Percentiles rank a stretch among this genome's conserved stretches.
Conservation (phyloP, 2,888 invertebrate species). For the Nasonovia ribisnigri region DNA sequence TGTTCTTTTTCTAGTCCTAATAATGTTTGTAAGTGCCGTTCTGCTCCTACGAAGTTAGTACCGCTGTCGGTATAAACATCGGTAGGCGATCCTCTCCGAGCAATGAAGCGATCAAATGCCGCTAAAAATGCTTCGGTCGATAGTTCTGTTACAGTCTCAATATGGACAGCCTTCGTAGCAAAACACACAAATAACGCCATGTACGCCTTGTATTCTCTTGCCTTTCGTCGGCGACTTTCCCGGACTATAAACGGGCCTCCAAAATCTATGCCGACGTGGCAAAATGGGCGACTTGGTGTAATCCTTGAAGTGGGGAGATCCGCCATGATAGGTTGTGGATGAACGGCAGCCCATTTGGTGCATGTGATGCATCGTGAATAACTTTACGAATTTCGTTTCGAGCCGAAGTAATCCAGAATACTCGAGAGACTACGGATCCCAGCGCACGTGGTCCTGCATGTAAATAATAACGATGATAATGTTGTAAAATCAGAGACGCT, state of each 20-base stretch:
- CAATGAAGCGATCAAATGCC: neutral
- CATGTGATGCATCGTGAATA: neutral
- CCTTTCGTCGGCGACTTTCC: neutral
- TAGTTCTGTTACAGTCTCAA: neutral
- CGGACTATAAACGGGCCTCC: neutral
- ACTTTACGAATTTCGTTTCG: neutral
- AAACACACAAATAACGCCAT: neutral
- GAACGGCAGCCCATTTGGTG: neutral
- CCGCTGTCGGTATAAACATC: neutral
- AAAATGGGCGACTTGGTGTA: neutral
- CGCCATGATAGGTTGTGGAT: neutral
- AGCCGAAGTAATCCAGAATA: conserved; percentile 5
- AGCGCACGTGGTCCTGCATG: neutral
- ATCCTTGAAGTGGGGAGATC: neutral
- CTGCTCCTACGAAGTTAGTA: neutral
- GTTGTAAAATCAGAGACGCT: neutral
- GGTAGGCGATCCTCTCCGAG: neutral
- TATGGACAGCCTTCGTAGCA: neutral
- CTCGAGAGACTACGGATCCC: neutral
- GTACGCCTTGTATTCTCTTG: neutral
- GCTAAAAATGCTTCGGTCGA: neutral
- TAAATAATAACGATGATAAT: neutral
- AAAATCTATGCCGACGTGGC: neutral
- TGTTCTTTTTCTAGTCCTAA: neutral
- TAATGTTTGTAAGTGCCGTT: neutral